phyloP scores from a whole-genome alignment of 2,888 invertebrate species.

The Sminthurinus aureus region DNA sequence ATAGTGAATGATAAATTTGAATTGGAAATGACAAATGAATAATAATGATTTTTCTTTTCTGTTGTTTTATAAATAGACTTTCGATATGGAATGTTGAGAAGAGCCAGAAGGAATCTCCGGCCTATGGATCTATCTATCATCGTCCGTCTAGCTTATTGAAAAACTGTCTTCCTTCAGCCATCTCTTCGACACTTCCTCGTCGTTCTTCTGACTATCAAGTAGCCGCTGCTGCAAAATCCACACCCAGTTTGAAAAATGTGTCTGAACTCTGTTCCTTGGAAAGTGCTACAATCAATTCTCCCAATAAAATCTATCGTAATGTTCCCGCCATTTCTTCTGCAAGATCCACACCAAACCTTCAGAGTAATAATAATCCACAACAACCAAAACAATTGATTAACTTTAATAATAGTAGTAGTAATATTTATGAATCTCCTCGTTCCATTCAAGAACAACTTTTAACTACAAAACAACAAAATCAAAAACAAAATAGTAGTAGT shows the following conservation, averaged over 20 bases:
- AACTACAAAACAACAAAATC: background rate
- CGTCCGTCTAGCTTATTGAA: conserved; percentile 29
- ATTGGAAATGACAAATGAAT: background rate
- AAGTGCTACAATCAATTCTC: conserved; percentile 26
- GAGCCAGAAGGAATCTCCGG: conserved; percentile 23
- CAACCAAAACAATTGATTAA: background rate
- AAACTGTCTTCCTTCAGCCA: conserved; percentile 20
- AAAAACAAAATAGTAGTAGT: background rate
- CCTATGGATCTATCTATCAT: conserved; percentile 33
- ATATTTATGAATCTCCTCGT: conserved; percentile 38
- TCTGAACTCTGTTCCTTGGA: conserved; percentile 33
- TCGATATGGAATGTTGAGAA: conserved; percentile 46
- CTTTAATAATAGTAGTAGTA: conserved; percentile 32
- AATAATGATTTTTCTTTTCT: background rate
- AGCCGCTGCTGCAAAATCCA: conserved; percentile 51
- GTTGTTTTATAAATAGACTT: conserved; percentile 18
- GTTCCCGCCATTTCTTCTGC: conserved; percentile 61
- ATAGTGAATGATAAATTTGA: background rate
- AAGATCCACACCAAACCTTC: conserved; percentile 66
- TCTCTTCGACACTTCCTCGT: conserved; percentile 48
- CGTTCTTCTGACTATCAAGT: conserved; percentile 40
- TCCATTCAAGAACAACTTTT: conserved; percentile 12
- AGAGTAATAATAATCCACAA: conserved; percentile 53
- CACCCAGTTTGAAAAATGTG: conserved; percentile 50
- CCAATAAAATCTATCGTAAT: conserved; percentile 31